Conservation (phyloP, 2,113 vertebrate genomes). For the Sarotherodon lohbergeri region DNA sequence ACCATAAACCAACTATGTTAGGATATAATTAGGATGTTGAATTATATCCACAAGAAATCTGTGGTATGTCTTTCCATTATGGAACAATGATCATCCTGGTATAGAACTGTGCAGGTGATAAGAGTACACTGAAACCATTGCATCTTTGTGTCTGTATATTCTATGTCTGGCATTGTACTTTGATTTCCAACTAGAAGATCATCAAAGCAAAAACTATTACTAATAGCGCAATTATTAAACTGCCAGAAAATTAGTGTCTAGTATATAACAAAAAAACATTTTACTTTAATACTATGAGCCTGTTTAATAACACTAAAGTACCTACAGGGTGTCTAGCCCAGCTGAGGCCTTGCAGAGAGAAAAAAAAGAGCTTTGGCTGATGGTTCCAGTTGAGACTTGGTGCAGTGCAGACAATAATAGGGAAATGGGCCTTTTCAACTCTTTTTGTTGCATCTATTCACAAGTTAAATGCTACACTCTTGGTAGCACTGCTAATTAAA, state of each 20-base stretch:
- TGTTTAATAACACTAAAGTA: not conserved
- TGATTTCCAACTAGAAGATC: not conserved
- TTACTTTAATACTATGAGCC: not conserved
- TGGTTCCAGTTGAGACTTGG: not conserved
- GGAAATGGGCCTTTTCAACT: not conserved
- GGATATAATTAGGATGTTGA: not conserved
- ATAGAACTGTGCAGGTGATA: not conserved
- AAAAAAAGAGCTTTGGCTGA: not conserved
- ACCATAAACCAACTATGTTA: not conserved
- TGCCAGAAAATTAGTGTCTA: not conserved
- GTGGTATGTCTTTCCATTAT: not conserved
- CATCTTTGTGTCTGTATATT: not conserved
- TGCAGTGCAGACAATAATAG: conserved; percentile 22
- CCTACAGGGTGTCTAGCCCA: not conserved
- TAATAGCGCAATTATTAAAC: not conserved
- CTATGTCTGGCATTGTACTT: not conserved
- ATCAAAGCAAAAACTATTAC: not conserved
- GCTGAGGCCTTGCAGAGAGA: not conserved
- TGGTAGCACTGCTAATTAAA: not conserved
- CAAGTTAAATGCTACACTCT: not conserved
- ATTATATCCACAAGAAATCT: not conserved
- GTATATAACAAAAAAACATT: not conserved
- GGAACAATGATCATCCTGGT: not conserved
- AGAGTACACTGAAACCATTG: not conserved
- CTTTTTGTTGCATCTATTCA: not conserved